Base-by-base conservation (phyloP, 2,888 invertebrate genomes). In the Andrena dorsata region DNA sequence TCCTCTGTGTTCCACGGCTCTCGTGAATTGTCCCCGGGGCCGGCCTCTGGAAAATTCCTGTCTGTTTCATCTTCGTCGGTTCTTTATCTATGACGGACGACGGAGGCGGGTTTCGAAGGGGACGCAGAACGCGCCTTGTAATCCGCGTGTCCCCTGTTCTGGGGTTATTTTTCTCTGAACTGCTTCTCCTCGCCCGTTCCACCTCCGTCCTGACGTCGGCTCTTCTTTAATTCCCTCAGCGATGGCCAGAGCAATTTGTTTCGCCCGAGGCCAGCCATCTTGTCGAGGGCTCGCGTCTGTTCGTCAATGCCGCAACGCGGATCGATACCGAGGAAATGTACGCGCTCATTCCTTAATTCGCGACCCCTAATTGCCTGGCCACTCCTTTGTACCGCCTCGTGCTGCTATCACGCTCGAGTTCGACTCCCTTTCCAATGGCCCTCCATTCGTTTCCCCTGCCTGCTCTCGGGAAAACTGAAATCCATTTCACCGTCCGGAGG, bases 181-280 rank as follows among this genome's bases (percentile, higher is more conserved):
- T 20, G 41, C 58, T 41, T 51, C 26, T 61, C 51, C 20, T 53
- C 10, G 61, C 10, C 51, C 49, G 13, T 71, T 47, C n/a, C 5
- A 49, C 68, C 47, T 26, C 26, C 23, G 20, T 13, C 20, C 20
- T 20, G 47, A 60, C 41, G 47, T 51, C 35, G 10, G 20, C 68
- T 66, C 76, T 68, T 73, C 76, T 58, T 82, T 82, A 82, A 72
- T 82, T 73, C 64, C 64, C 71, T 61, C 10, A 23, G 35, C 60
- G 70, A 56, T 47, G n/a, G 32, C 51, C 28, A 47, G 10, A 35
- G 76, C 76, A 72, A 72, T 82, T 76, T 76, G 60, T 82, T 76
- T 71, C 64, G 28, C 47, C 35, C 35, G 35, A 20, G 56, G 20
- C 49, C 2, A 30, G 28, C 51, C 70, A 30, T 53, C 72, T 49